These are phyloP conservation scores for Lamprotornis superbus DNA, from an alignment of 2,113 vertebrate genomes.

Conservation along the genomic window DNA sequence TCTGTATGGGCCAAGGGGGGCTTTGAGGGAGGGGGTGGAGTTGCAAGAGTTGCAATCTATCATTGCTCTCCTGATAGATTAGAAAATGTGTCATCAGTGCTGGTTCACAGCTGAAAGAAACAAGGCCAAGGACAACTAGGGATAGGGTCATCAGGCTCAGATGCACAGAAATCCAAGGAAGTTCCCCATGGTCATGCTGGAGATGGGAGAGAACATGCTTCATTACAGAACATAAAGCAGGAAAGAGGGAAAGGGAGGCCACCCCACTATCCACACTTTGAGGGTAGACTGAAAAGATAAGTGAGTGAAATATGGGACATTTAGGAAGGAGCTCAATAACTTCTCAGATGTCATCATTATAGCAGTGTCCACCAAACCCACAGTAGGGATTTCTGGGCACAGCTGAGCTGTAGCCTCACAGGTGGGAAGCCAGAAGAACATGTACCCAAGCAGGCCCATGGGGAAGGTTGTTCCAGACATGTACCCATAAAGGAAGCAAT, in stretches of 20 bases:
- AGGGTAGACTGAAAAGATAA: not conserved
- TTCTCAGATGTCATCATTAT: not conserved
- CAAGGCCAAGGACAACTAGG: not conserved
- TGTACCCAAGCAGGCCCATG: not conserved
- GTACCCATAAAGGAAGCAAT: not conserved
- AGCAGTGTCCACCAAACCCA: not conserved
- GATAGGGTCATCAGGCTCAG: not conserved
- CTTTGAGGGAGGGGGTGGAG: not conserved
- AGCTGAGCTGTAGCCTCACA: not conserved
- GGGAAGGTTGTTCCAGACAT: not conserved
- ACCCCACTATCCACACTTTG: not conserved
- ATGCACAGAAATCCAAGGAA: not conserved
- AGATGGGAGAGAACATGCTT: not conserved
- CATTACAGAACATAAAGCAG: not conserved
- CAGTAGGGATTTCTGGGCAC: not conserved
- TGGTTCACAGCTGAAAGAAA: not conserved
- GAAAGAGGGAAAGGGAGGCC: not conserved
- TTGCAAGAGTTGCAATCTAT: not conserved
- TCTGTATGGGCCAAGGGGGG: rapidly evolving
- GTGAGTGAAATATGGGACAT: not conserved
- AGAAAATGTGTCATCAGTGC: not conserved
- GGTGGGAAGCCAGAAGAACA: not conserved
- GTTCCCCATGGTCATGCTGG: not conserved
- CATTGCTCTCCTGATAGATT: not conserved
- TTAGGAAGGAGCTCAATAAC: not conserved